Percentiles rank a stretch among this genome's conserved stretches.
phyloP scores from a whole-genome alignment of 2,888 invertebrate species.

The Apoderus coryli region DNA sequence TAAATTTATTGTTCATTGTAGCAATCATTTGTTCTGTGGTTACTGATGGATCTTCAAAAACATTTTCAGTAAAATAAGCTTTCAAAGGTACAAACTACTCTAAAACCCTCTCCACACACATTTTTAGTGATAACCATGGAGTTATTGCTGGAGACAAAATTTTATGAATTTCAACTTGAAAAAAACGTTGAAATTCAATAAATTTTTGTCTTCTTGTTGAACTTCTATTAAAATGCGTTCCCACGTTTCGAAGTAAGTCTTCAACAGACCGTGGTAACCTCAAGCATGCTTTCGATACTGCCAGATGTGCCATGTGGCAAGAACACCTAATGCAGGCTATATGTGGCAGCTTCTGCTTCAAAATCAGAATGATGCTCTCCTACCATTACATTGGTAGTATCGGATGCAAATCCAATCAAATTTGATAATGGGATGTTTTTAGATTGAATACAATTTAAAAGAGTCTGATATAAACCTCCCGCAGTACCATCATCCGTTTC shows the following conservation, averaged over 20 bases:
- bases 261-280: conserved; percentile 22
- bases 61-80: conserved; percentile 19
- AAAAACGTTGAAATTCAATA: conserved; percentile 24
- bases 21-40: conserved; percentile 16
- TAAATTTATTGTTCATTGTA: conserved; percentile 20
- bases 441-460: no score
- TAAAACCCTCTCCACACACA: conserved; percentile 24
- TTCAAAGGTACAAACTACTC: conserved; percentile 23
- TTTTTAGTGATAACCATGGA: conserved; percentile 25
- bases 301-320: conserved; percentile 25
- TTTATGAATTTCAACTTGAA: conserved; percentile 24
- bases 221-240: no score
- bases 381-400: conserved; percentile 23
- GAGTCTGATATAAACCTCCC: no score
- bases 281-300: conserved; percentile 24
- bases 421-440: conserved; percentile 16
- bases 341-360: conserved; percentile 12
- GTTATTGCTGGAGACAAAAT: conserved; percentile 19
- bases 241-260: no score
- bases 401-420: conserved; percentile 20
- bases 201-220: no score
- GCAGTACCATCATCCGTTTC: no score
- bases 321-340: conserved; percentile 25
- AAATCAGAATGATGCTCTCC: conserved; percentile 16
- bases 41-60: conserved; percentile 20